Base-by-base conservation (phyloP, 1,140 invertebrate species). In the Wasmannia auropunctata region DNA sequence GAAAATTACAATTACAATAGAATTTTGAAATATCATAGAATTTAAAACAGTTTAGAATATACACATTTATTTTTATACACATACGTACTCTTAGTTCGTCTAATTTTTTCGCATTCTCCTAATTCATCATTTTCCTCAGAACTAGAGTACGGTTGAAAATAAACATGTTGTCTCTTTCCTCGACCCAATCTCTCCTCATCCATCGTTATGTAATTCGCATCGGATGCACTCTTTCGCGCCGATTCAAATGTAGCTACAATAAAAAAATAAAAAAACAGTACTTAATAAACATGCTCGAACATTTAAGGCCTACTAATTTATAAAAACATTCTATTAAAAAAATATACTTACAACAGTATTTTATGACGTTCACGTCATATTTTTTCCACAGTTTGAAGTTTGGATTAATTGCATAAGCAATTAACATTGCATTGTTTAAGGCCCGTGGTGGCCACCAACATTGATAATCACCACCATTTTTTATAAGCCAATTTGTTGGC, bases 391-490 rank as follows among this genome's bases (percentile, higher is more conserved):
- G 5, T 0, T 51, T 6, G 0, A 5, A 19, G 1, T 51, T 51
- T n/a, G 49, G 49, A 19, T 51, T 51, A 5, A 14, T n/a, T n/a
- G n/a, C 11, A 22, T 22, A 16, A 14, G 65, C 10, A 28, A 69
- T 69, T 25, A 69, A 46, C 2, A 46, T 14, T 28, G 37, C n/a
- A 69, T 1, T 46, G 22, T 69, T 69, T 14, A 40, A 22, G 16
- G 40, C 7, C 25, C 65, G 40, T 22, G 65, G 65, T 16, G 65
- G 40, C 65, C 65, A 69, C 65, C 65, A 69, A 6, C 65, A 69
- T 3, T 16, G n/a, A n/a, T 28, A 2, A 22, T 0, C 16, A 16
- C 16, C 11, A 3, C 5, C 4, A 69, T 69, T 3, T 11, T 25
- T 11, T 14, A 16, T 25, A 25, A 69, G 11, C 65, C 65, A 69